Evolutionary conservation across 2,888 invertebrate genomes (phyloP).

Genomic region (Rosalia funebris): DNA sequence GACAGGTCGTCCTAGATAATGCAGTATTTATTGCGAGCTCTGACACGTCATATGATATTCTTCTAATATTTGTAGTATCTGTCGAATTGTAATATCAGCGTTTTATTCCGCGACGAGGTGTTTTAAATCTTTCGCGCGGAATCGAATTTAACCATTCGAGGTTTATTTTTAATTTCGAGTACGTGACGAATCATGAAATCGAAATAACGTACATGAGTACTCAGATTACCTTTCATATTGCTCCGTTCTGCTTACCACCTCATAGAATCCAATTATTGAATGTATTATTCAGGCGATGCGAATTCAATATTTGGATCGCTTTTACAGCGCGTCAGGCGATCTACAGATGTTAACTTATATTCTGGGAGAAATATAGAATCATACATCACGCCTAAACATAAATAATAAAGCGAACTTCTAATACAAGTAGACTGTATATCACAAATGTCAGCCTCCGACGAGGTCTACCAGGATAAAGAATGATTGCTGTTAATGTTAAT

Average conservation of each 20-base stretch:
- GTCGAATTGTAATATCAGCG: constrained; percentile 12
- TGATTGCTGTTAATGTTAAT: constrained; percentile 44
- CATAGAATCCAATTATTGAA: constrained; percentile 45
- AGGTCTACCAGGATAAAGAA: constrained; percentile 39
- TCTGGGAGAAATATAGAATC: constrained; percentile 46
- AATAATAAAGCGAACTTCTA: constrained; percentile 47
- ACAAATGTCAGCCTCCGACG: constrained; percentile 40
- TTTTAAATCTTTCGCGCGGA: constrained; percentile 26
- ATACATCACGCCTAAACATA: constrained; percentile 47
- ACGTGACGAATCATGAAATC: constrained; percentile 46
- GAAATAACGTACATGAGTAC: constrained; percentile 40
- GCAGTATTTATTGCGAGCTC: too few species aligned
- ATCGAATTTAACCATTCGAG: constrained; percentile 41
- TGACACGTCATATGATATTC: constrained; percentile 8
- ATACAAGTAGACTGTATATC: constrained; percentile 46
- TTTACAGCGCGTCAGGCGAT: constrained; percentile 42
- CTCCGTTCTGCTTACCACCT: constrained; percentile 28
- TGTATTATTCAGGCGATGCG: constrained; percentile 44
- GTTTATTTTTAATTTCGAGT: constrained; percentile 44
- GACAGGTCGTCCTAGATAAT: too few species aligned
- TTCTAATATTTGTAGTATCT: constrained; percentile 16
- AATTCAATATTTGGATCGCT: constrained; percentile 43
- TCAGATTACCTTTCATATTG: constrained; percentile 45
- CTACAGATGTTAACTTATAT: constrained; percentile 47
- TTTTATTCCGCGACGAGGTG: background rate